phyloP scores from a whole-genome alignment of 1,140 invertebrate species.

The Prorops nasuta region DNA sequence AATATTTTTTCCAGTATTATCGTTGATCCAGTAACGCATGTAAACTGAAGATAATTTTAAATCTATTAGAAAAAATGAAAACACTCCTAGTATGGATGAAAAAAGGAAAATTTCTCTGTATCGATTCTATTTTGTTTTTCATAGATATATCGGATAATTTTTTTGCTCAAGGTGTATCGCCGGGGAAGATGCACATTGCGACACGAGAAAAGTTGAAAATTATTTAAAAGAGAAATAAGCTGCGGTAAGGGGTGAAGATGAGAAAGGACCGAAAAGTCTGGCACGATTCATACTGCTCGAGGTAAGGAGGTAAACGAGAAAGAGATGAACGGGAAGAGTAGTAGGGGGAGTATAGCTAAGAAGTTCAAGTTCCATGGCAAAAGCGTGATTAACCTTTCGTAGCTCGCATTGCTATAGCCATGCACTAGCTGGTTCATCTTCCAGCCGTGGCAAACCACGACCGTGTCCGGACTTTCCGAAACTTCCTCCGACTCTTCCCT shows the following conservation, averaged over 20 bases:
- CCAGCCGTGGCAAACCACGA: neutral
- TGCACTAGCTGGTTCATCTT: no score
- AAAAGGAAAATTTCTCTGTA: no score
- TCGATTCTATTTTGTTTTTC: no score
- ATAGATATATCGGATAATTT: no score
- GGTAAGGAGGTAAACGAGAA: neutral
- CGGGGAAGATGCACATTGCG: neutral
- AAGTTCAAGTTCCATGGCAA: neutral
- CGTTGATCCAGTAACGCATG: no score
- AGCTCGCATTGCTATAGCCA: neutral
- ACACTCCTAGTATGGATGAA: no score
- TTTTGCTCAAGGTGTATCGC: neutral
- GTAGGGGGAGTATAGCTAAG: constrained; percentile 4
- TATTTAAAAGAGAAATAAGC: no score
- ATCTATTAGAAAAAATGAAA: no score
- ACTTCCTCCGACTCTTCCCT: constrained; percentile 6
- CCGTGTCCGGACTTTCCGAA: constrained; percentile 3
- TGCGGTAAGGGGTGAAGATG: neutral
- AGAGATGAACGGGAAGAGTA: neutral
- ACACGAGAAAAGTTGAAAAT: no score
- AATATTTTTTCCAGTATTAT: no score
- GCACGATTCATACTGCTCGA: neutral
- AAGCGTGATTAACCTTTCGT: constrained; percentile 27
- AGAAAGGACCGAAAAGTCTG: neutral
- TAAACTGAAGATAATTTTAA: no score